Conservation (phyloP, 2,113 vertebrate genomes). For the Syngnathus floridae region DNA sequence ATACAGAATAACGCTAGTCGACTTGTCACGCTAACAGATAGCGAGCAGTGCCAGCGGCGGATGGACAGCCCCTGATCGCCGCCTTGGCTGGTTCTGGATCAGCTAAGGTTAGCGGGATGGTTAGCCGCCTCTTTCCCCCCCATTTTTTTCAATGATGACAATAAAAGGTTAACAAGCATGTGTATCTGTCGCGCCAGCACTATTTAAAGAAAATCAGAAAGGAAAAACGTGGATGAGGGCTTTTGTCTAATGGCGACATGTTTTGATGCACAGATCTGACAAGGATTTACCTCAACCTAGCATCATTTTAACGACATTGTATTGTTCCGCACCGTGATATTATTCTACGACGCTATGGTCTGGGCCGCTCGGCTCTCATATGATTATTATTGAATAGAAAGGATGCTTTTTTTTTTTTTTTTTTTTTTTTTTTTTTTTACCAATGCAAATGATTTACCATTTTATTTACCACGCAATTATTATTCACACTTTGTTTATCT, state of each 20-base stretch:
- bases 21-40: conserved; percentile 48
- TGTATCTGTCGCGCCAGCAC: background rate
- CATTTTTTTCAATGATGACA: background rate
- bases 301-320: background rate
- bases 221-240: too few relatives aligned
- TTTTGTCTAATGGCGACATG: background rate
- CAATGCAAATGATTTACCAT: background rate
- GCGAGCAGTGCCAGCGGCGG: conserved; percentile 39
- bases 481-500: background rate
- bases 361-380: background rate
- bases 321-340: background rate
- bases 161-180: background rate
- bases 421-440: background rate
- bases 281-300: background rate
- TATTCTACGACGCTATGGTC: background rate
- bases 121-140: conserved; percentile 33
- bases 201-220: background rate
- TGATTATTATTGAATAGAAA: background rate
- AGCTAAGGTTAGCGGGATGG: conserved; percentile 34
- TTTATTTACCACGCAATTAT: background rate
- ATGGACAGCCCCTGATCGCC: conserved; percentile 21
- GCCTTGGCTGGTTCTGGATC: conserved; percentile 31
- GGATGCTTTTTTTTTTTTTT: background rate
- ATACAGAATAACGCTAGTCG: conserved; percentile 10
- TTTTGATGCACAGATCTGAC: background rate